phyloP scores from a whole-genome alignment of 2,888 invertebrate genomes.

The Phaonia tiefii region DNA sequence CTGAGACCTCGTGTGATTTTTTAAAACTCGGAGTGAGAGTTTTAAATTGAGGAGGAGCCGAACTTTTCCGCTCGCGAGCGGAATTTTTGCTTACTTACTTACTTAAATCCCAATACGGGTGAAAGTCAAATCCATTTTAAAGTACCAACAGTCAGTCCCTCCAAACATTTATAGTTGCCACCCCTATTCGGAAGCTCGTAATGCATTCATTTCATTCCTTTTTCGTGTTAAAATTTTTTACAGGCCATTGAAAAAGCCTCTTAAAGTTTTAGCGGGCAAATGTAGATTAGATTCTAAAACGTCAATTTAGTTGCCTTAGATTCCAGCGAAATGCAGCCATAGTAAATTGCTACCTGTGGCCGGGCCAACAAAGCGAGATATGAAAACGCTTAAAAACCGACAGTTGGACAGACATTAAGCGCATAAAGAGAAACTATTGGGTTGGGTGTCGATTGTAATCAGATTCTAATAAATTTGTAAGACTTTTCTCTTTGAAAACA shows the following conservation, averaged over 20 bases:
- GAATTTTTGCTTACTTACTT: too few species aligned
- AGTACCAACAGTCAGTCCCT: too few species aligned
- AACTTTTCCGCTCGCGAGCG: too few species aligned
- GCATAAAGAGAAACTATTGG: neutral
- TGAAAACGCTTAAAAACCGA: neutral
- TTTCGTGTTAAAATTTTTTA: neutral
- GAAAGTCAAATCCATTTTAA: too few species aligned
- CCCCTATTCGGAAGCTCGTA: conserved; percentile 10
- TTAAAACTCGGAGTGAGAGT: too few species aligned
- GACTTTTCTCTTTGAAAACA: conserved; percentile 9
- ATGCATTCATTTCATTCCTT: neutral
- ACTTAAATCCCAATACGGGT: too few species aligned
- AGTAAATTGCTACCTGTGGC: conserved; percentile 36
- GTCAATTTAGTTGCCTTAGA: conserved; percentile 6
- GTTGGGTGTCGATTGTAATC: conserved; percentile 54
- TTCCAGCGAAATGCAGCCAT: conserved; percentile 25
- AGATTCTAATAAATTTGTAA: conserved; percentile 54
- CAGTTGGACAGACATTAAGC: neutral
- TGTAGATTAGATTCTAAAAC: conserved; percentile 32
- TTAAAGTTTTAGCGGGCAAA: conserved; percentile 57
- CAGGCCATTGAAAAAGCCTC: conserved; percentile 52
- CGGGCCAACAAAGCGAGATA: neutral
- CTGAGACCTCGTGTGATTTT: too few species aligned
- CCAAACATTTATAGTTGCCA: neutral
- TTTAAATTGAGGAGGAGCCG: too few species aligned